Conservation (phyloP, 2,113 vertebrate genomes). For the Lophius piscatorius region DNA sequence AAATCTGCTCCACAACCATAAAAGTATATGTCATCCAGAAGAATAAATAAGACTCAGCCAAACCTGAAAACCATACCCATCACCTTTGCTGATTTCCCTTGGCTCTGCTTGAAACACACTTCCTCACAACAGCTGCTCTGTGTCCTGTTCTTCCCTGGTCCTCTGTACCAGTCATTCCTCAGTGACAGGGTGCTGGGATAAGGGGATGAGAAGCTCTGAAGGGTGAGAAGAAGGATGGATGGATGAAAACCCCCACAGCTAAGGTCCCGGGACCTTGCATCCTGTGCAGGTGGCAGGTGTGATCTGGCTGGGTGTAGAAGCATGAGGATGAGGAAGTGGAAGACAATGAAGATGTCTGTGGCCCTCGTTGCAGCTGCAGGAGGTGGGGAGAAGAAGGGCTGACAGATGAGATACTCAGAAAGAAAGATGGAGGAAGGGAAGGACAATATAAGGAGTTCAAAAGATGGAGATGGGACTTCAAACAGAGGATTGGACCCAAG, state of each 20-base stretch:
- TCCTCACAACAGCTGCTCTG: conserved; percentile 61
- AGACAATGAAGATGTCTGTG: conserved; percentile 79
- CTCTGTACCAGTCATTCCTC: conserved; percentile 70
- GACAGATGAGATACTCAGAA: conserved; percentile 67
- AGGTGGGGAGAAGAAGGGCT: conserved; percentile 62
- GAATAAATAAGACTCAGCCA: conserved; percentile 53
- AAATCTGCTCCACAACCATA: conserved; percentile 16
- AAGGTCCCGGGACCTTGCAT: conserved; percentile 49
- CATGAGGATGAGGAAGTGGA: conserved; percentile 61
- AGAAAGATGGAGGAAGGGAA: conserved; percentile 57
- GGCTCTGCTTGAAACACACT: conserved; percentile 62
- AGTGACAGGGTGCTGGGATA: conserved; percentile 73
- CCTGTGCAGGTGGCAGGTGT: conserved; percentile 82
- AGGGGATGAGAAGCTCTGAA: conserved; percentile 59
- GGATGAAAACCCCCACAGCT: conserved; percentile 70
- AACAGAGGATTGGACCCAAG: conserved; percentile 70
- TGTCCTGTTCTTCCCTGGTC: conserved; percentile 40
- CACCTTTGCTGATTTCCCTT: conserved; percentile 55
- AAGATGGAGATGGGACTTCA: conserved; percentile 77
- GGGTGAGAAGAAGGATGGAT: conserved; percentile 51
- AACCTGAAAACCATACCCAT: conserved; percentile 43
- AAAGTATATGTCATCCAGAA: conserved; percentile 43
- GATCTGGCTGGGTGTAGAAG: conserved; percentile 72
- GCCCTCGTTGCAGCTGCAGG: conserved; percentile 74
- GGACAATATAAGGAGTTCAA: conserved; percentile 49